phyloP scores from a whole-genome alignment of 2,113 vertebrate genomes.

The Perognathus longimembris region DNA sequence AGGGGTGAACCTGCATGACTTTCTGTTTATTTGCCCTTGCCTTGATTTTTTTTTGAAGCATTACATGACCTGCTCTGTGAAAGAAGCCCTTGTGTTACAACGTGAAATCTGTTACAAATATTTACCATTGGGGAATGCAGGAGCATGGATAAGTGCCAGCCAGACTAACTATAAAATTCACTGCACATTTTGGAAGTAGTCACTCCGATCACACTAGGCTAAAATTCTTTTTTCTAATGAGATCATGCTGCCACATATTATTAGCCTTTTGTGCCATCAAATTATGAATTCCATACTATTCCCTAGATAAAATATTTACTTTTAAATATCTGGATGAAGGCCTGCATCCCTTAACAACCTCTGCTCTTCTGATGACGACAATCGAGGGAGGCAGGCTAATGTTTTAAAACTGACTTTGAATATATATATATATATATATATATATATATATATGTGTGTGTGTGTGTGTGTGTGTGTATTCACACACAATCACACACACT shows the following conservation, averaged over 20 bases:
- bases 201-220: slow-evolving; percentile 92
- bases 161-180: slow-evolving; percentile 97
- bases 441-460: no score
- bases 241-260: slow-evolving; percentile 96
- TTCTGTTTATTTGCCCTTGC: slow-evolving; percentile 99
- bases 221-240: slow-evolving; percentile 98
- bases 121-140: slow-evolving; percentile 95
- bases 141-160: slow-evolving; percentile 93
- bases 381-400: slow-evolving; percentile 74
- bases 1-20: slow-evolving; percentile 93
- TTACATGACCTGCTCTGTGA: slow-evolving; percentile 94
- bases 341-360: slow-evolving; percentile 86
- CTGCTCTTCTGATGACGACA: slow-evolving; percentile 74
- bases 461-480: no score
- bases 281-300: slow-evolving; percentile 93
- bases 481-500: neutral
- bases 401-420: slow-evolving; percentile 85
- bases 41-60: slow-evolving; percentile 90
- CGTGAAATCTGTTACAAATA: slow-evolving; percentile 99
- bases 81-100: slow-evolving; percentile 97
- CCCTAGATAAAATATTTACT: slow-evolving; percentile 91
- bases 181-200: slow-evolving; percentile 96
- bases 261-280: slow-evolving; percentile 93
- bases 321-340: slow-evolving; percentile 89
- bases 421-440: no score